phyloP scores from a whole-genome alignment of 2,113 vertebrate species.

The Mustela nigripes region DNA sequence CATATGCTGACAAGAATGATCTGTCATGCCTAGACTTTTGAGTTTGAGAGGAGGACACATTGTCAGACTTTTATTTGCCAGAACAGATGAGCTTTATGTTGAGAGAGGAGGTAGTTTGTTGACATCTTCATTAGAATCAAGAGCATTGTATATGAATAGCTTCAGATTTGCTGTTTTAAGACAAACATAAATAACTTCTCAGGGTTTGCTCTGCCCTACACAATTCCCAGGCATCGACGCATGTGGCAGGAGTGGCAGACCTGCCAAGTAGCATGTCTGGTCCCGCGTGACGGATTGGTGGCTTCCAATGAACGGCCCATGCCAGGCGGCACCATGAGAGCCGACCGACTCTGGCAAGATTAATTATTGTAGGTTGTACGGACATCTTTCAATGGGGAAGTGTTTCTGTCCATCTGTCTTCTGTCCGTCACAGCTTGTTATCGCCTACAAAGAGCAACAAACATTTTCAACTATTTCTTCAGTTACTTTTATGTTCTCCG shows the following conservation, averaged over 20 bases:
- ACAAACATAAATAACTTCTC: slow-evolving; percentile 79
- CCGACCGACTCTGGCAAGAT: slow-evolving; percentile 79
- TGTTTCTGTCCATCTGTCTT: slow-evolving; percentile 61
- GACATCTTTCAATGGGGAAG: slow-evolving; percentile 80
- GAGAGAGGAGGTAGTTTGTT: not conserved
- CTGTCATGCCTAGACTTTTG: not conserved
- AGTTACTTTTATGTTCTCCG: not conserved
- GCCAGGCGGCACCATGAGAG: slow-evolving; percentile 72
- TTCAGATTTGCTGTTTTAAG: slow-evolving; percentile 62
- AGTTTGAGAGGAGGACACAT: slow-evolving; percentile 13
- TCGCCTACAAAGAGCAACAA: slow-evolving; percentile 55
- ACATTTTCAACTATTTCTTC: slow-evolving; percentile 24
- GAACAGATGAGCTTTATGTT: slow-evolving; percentile 54
- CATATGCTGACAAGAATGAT: slow-evolving; percentile 27
- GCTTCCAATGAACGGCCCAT: slow-evolving; percentile 82
- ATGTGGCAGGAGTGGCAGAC: slow-evolving; percentile 11
- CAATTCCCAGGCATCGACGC: slow-evolving; percentile 66
- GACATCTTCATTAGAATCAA: slow-evolving; percentile 74
- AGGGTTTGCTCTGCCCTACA: slow-evolving; percentile 45
- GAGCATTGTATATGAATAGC: slow-evolving; percentile 28
- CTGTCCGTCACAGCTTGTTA: slow-evolving; percentile 73
- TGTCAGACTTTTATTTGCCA: slow-evolving; percentile 66
- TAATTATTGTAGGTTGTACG: slow-evolving; percentile 73
- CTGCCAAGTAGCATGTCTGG: slow-evolving; percentile 57
- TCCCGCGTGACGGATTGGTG: slow-evolving; percentile 80